Evolutionary conservation across 2,888 invertebrate genomes (phyloP).

Genomic region (Ichneumoninae sp.): DNA sequence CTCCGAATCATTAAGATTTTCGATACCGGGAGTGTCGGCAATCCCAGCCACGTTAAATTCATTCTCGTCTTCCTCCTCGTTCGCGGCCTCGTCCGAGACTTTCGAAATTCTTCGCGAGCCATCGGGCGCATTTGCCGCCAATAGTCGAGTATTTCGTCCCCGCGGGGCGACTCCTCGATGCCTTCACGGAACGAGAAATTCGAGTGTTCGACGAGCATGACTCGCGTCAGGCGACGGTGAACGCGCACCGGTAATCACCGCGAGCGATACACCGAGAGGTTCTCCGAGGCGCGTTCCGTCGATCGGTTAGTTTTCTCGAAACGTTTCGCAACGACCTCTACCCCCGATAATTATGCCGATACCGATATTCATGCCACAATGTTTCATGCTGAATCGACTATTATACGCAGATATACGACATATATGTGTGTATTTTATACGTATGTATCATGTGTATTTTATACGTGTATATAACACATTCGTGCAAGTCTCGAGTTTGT

Average conservation of each 20-base stretch:
- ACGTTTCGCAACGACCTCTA: slow-evolving; percentile 57
- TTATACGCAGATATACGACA: neutral
- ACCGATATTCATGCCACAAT: slow-evolving; percentile 49
- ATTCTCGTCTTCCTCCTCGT: slow-evolving; percentile 28
- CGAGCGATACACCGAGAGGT: slow-evolving; percentile 1
- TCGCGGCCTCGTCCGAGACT: slow-evolving; percentile 45
- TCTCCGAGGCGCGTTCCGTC: slow-evolving; percentile 28
- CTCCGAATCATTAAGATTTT: slow-evolving; percentile 9
- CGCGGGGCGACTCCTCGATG: slow-evolving; percentile 20
- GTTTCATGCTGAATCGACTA: slow-evolving; percentile 30
- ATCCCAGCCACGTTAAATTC: neutral
- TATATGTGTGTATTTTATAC: neutral
- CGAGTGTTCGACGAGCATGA: slow-evolving; percentile 57
- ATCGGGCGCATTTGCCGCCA: slow-evolving; percentile 36
- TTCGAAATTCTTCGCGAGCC: slow-evolving; percentile 63
- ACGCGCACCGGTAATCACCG: slow-evolving; percentile 41
- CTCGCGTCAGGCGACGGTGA: slow-evolving; percentile 33
- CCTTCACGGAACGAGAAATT: slow-evolving; percentile 51
- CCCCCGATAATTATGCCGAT: slow-evolving; percentile 64
- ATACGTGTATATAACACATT: neutral
- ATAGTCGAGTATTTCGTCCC: slow-evolving; percentile 45
- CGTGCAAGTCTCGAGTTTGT: neutral
- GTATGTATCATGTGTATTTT: too few species aligned
- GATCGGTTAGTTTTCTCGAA: slow-evolving; percentile 59
- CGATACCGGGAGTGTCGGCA: slow-evolving; percentile 19